These are phyloP conservation scores for Conchocele bisecta DNA, from an alignment of 2,888 invertebrate species.

Conservation along the genomic window DNA sequence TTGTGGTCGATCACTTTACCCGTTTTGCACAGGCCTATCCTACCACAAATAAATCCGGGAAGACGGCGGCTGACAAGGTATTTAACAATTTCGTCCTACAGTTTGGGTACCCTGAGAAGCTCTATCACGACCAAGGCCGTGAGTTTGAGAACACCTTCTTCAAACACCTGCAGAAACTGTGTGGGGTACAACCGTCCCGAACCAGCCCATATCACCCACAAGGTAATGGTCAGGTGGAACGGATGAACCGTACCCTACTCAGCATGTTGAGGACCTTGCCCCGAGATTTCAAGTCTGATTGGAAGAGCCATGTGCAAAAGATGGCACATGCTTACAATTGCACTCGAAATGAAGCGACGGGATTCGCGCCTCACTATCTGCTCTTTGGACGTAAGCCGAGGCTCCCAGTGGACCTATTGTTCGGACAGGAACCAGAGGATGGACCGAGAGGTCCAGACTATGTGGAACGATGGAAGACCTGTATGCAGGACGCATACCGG, in stretches of 20 bases:
- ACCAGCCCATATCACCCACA: slow-evolving; percentile 36
- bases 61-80: slow-evolving; percentile 19
- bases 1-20: slow-evolving; percentile 30
- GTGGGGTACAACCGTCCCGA: slow-evolving; percentile 11
- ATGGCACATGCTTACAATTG: slow-evolving; percentile 33
- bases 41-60: slow-evolving; percentile 26
- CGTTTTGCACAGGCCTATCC: slow-evolving; percentile 22
- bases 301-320: slow-evolving; percentile 22
- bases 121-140: slow-evolving; percentile 32
- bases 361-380: slow-evolving; percentile 12
- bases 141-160: slow-evolving; percentile 25
- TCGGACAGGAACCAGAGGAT: background rate
- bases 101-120: slow-evolving; percentile 13
- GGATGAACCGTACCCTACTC: slow-evolving; percentile 22
- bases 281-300: slow-evolving; percentile 17
- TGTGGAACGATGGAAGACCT: slow-evolving; percentile 7
- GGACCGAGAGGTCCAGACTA: background rate
- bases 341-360: slow-evolving; percentile 21
- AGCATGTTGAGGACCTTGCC: slow-evolving; percentile 29
- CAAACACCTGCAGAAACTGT: background rate
- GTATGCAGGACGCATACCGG: slow-evolving; percentile 18
- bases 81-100: slow-evolving; percentile 24
- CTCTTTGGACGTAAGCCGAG: slow-evolving; percentile 13
- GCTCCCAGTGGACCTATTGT: slow-evolving; percentile 26
- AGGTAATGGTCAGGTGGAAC: slow-evolving; percentile 24